Conservation (phyloP, 2,797 vertebrate species). For the Holocentrus rufus region DNA sequence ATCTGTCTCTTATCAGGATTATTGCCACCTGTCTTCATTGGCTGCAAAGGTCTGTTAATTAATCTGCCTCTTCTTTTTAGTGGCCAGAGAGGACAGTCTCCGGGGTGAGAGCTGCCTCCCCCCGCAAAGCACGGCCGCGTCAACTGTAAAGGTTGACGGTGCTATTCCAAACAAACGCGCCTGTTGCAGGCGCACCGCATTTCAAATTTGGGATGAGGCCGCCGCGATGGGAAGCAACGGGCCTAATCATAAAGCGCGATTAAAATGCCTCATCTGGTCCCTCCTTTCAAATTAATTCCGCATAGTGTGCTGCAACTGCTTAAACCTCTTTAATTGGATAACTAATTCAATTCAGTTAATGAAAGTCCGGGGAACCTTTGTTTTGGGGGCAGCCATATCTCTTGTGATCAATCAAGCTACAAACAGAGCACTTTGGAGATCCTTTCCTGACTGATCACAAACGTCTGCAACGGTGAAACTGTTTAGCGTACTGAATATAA, state of each 20-base stretch:
- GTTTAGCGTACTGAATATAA: constrained; percentile 82
- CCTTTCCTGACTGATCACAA: constrained; percentile 85
- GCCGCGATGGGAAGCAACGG: constrained; percentile 40
- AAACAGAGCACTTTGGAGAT: constrained; percentile 82
- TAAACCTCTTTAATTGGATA: constrained; percentile 75
- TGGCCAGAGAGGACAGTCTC: constrained; percentile 54
- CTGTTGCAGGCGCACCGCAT: constrained; percentile 44
- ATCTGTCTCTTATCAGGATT: constrained; percentile 83
- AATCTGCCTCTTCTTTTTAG: constrained; percentile 76
- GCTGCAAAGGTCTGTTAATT: constrained; percentile 82
- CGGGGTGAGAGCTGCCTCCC: constrained; percentile 37
- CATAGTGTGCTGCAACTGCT: constrained; percentile 51
- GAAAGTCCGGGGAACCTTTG: constrained; percentile 86
- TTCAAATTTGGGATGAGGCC: constrained; percentile 59
- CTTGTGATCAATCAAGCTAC: constrained; percentile 85
- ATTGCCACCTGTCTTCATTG: constrained; percentile 87
- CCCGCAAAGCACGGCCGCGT: constrained; percentile 28
- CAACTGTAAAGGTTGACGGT: constrained; percentile 58
- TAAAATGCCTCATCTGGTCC: constrained; percentile 66
- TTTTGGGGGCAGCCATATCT: constrained; percentile 82
- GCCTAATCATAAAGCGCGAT: constrained; percentile 62
- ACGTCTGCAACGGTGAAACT: constrained; percentile 79
- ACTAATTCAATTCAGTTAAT: constrained; percentile 86
- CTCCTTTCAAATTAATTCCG: constrained; percentile 72
- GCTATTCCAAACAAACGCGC: constrained; percentile 66